Percentiles rank a stretch among this genome's conserved stretches.
Evolutionary conservation across 1,140 invertebrate species (phyloP).

Genomic region (Myzus persicae): DNA sequence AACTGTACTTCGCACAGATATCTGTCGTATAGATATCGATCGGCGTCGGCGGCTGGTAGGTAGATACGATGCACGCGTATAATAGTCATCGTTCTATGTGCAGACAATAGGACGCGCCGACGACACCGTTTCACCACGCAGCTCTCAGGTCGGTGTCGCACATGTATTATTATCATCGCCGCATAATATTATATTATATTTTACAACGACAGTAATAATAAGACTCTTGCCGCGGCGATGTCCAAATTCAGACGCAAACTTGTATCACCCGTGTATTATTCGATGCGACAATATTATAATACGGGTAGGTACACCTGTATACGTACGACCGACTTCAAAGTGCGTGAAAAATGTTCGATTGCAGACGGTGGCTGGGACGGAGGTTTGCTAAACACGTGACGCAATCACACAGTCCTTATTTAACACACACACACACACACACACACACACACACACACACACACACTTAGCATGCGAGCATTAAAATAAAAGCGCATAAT

Average conservation of each 20-base stretch:
- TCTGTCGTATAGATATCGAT: neutral
- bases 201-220: neutral
- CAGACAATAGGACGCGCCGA: neutral
- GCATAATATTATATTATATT: neutral
- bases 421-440: no score
- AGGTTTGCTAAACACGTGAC: neutral
- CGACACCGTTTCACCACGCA: neutral
- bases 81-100: neutral
- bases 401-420: neutral
- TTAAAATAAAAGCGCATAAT: neutral
- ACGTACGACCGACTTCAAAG: no score
- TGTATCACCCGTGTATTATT: neutral
- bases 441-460: no score
- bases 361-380: neutral
- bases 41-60: neutral
- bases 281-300: neutral
- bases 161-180: neutral
- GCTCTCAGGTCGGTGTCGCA: neutral
- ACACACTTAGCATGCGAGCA: no score
- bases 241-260: neutral
- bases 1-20: neutral
- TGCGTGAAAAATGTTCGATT: neutral
- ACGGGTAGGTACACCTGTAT: no score
- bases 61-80: neutral
- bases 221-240: neutral